Base-by-base conservation (phyloP, 92 coral and sea anemone species). In the Phenganax stokvisi region DNA sequence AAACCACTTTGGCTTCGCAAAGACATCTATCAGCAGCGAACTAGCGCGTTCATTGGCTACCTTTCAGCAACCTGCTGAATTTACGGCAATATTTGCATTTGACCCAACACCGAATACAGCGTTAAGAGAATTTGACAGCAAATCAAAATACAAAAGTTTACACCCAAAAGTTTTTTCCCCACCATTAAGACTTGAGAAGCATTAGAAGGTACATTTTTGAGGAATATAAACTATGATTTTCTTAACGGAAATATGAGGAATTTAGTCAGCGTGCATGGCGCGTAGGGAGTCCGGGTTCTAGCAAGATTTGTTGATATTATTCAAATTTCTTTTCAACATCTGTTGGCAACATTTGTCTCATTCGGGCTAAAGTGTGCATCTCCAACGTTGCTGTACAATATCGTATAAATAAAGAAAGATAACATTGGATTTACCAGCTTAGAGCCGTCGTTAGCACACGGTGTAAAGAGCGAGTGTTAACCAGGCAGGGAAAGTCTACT, bases 331-430 rank as follows among this genome's bases (percentile, higher is more conserved):
- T 79, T 73, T 52, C 63, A 65, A 53, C 69, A 54, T 63, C 67
- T 51, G 83, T 79, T 79, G 63, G 65, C 83, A 79, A 79, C 83
- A 79, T 54, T 63, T 64, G 74, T 79, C 74, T 79, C 74, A 69
- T 63, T 54, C 31, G 15, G 57, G 12, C 52, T 31, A 60, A 37
- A 79, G 74, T 59, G 73, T 79, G 83, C 83, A 73, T 79, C 83
- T 79, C 65, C 83, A 79, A 79, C 65, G 83, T 79, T 79, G 83
- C 62, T 5, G 16, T 61, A n/a, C 44, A 61, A 79, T 47, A 31
- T 59, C 31, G 56, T 54, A 57, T 29, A 10, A 0, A 31, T 53
- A 60, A 76, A 76, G 31, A 16, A 3, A 56, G 60, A 6, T 30
- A 16, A 60, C 12, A 44, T 31, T 76, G 66, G 54, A 37, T 73